These are phyloP conservation scores for Tautogolabrus adspersus DNA, from an alignment of 2,113 vertebrate genomes.

Conservation along the genomic window DNA sequence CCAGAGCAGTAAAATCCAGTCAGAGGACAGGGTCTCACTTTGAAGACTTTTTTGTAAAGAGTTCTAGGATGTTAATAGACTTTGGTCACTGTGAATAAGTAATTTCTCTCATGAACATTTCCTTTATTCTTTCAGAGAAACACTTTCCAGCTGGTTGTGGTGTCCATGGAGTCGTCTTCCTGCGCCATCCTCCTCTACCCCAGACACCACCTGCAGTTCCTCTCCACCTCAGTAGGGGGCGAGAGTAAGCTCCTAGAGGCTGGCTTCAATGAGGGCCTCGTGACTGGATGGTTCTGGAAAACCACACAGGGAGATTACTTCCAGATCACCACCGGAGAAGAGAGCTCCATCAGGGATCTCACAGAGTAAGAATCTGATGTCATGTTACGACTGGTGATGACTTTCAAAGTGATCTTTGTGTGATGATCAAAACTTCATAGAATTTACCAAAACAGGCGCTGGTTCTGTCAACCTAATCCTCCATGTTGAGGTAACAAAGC, in stretches of 20 bases:
- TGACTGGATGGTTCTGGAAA: slow-evolving; percentile 77
- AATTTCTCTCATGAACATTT: background rate
- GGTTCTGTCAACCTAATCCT: too few relatives aligned
- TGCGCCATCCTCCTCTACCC: slow-evolving; percentile 94
- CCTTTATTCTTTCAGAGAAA: slow-evolving; percentile 84
- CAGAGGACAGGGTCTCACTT: too few relatives aligned
- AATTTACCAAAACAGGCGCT: too few relatives aligned
- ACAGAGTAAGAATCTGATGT: slow-evolving; percentile 82
- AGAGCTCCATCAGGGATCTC: slow-evolving; percentile 85
- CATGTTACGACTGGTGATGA: too few relatives aligned
- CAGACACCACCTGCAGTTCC: slow-evolving; percentile 86
- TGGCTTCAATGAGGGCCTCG: slow-evolving; percentile 88
- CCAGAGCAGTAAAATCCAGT: too few relatives aligned
- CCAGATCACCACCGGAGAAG: slow-evolving; percentile 80
- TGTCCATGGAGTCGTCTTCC: slow-evolving; percentile 83
- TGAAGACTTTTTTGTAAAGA: too few relatives aligned
- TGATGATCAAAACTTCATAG: too few relatives aligned
- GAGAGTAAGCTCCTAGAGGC: slow-evolving; percentile 75
- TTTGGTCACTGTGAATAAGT: too few relatives aligned
- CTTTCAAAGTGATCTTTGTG: too few relatives aligned
- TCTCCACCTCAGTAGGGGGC: slow-evolving; percentile 81
- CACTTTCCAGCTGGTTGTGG: slow-evolving; percentile 92
- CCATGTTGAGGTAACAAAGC: too few relatives aligned
- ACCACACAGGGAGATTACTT: slow-evolving; percentile 82
- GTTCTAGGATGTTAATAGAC: too few relatives aligned